Percentiles rank a stretch among this genome's conserved stretches.
These are phyloP conservation scores for Conchocele bisecta DNA, from an alignment of 2,888 invertebrate genomes.

Conservation along the genomic window DNA sequence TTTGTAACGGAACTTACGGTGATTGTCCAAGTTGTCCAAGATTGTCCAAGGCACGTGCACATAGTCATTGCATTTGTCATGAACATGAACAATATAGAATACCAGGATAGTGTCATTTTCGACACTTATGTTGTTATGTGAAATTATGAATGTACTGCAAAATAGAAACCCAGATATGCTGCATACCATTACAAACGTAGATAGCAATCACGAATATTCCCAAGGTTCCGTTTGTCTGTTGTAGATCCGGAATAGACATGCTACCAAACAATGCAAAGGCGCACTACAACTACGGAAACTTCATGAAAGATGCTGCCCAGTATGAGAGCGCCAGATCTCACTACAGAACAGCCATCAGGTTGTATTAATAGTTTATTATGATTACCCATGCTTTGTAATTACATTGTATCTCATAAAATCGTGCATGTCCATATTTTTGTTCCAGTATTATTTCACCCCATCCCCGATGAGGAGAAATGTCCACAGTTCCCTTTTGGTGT, in stretches of 20 bases:
- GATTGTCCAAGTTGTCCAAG: too few relatives aligned
- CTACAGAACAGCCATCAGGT: slow-evolving; percentile 91
- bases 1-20: too few relatives aligned
- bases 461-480: too few relatives aligned
- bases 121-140: too few relatives aligned
- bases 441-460: neutral
- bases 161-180: neutral
- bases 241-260: slow-evolving; percentile 90
- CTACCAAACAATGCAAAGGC: slow-evolving; percentile 94
- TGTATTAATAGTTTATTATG: slow-evolving; percentile 24
- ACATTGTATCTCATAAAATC: neutral
- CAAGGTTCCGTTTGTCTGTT: slow-evolving; percentile 61
- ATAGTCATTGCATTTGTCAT: too few relatives aligned
- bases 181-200: neutral
- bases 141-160: neutral
- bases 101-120: too few relatives aligned
- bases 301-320: slow-evolving; percentile 90
- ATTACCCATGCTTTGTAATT: neutral
- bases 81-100: too few relatives aligned
- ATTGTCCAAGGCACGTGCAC: too few relatives aligned
- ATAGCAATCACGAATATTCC: neutral
- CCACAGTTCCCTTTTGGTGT: too few relatives aligned
- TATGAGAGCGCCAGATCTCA: slow-evolving; percentile 88
- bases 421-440: neutral
- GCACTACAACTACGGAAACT: slow-evolving; percentile 95